A percentile compares a stretch with the other conserved stretches of the same genome.
Conservation (phyloP, 2,797 vertebrate genomes). For the Nyctalus aviator region DNA sequence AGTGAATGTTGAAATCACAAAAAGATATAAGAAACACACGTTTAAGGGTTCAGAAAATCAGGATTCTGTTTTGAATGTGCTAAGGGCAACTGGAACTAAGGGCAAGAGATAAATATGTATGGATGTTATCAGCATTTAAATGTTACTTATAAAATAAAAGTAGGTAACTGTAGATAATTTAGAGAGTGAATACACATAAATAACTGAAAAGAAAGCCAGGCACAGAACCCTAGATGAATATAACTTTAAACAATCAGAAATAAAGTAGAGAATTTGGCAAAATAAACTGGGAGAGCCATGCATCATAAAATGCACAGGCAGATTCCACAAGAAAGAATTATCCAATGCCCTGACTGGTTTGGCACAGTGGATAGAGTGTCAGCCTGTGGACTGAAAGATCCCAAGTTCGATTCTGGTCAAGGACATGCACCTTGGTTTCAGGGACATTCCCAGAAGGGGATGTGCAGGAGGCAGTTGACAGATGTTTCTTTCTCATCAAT, state of each 20-base stretch:
- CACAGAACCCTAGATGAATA: background rate
- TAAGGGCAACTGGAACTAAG: conserved; percentile 37
- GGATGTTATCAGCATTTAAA: conserved; percentile 29
- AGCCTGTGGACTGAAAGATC: too few species aligned
- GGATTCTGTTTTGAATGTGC: background rate
- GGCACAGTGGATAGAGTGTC: too few species aligned
- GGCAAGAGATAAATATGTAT: background rate
- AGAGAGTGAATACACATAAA: background rate
- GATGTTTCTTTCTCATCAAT: too few species aligned
- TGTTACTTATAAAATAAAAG: conserved; percentile 9
- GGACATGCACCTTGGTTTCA: too few species aligned
- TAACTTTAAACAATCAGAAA: background rate
- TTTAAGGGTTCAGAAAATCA: background rate
- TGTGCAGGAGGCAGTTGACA: too few species aligned
- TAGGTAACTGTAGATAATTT: background rate
- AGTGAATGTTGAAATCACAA: background rate
- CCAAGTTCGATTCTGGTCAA: too few species aligned
- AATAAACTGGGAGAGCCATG: background rate
- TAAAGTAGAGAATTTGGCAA: background rate
- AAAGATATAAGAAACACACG: background rate
- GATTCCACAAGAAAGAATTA: background rate
- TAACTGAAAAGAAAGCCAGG: background rate
- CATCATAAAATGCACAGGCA: background rate
- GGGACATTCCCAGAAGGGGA: too few species aligned
- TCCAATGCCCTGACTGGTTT: background rate